Conservation (phyloP, 2,888 invertebrate species). For the Lasius platythorax region DNA sequence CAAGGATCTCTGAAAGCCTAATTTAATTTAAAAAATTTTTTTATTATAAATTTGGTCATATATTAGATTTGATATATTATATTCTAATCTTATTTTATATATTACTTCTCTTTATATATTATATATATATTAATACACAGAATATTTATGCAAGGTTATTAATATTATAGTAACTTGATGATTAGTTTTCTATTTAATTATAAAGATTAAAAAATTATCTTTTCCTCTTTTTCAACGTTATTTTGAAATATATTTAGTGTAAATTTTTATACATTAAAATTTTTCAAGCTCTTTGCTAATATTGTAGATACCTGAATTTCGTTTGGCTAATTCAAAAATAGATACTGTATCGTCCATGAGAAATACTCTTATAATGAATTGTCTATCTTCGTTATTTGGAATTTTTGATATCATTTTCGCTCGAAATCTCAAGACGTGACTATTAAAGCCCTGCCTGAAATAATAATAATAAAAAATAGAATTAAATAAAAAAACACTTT, state of each 20-base stretch:
- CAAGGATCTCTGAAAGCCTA: constrained; percentile 84
- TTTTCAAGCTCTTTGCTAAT: background rate
- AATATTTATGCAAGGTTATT: background rate
- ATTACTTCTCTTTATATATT: background rate
- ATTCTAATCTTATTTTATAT: background rate
- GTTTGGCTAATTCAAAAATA: constrained; percentile 92
- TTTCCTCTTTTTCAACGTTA: background rate
- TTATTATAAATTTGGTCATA: background rate
- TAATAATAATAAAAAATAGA: constrained; percentile 21
- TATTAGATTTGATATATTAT: constrained; percentile 14
- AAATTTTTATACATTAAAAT: background rate
- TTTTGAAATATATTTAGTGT: background rate
- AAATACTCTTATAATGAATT: constrained; percentile 93
- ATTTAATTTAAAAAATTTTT: constrained; percentile 5
- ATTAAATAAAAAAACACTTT: constrained; percentile 22
- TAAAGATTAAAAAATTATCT: background rate
- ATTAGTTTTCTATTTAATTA: background rate
- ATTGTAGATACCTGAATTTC: constrained; percentile 89
- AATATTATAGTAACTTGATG: background rate
- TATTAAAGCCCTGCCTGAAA: constrained; percentile 90
- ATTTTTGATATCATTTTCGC: constrained; percentile 92
- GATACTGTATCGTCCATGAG: constrained; percentile 94
- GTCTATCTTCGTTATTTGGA: constrained; percentile 89
- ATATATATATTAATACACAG: too few relatives aligned
- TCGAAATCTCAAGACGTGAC: constrained; percentile 92